Evolutionary conservation across 2,797 vertebrate genomes (phyloP), one percentile per base, ranked within the genome.

Genomic region (Muraenolepis orangiensis): DNA sequence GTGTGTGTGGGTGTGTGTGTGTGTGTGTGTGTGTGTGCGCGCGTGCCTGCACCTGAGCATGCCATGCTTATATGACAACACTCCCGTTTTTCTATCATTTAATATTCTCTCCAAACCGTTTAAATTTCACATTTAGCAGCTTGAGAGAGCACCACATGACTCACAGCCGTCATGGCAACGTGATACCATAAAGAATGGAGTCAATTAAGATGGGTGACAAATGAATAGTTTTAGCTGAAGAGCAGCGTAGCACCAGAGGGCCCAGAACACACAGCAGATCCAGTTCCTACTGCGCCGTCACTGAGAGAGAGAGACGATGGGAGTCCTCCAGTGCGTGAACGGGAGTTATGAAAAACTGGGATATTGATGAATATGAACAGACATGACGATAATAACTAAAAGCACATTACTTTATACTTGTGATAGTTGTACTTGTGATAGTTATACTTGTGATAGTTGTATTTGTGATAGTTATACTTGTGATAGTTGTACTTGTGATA

Each of bases 81-180:
- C 66, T 67, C 29, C 12, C 20, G 26, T 30, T 67, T n/a, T 67
- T 67, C 29, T 30, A 16, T 30, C 23, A 67, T 67, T 67, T 28
- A 30, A 30, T 28, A 29, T 30, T 14, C 29, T 67, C 28, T 30
- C 28, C 28, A 69, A 77, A 69, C 71, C 77, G 71, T 66, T 76
- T 82, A 67, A 75, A 78, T 87, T 77, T 85, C 85, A 84, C 76
- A 71, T 83, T 78, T 83, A 79, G 82, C 82, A 71, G 68, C 70
- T 73, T 78, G 79, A 81, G 78, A 72, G 26, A 66, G 1, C 51
- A 61, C 51, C n/a, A 61, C 51, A 31, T 79, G 81, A 81, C 67
- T 75, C 79, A 76, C 16, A 26, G 42, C 73, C 66, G 75, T 69
- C 78, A 80, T 77, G 28, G 29, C 34, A 57, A 76, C 73, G 61